phyloP scores from a whole-genome alignment of 1,140 invertebrate species.

The Brachystomella parvula region DNA sequence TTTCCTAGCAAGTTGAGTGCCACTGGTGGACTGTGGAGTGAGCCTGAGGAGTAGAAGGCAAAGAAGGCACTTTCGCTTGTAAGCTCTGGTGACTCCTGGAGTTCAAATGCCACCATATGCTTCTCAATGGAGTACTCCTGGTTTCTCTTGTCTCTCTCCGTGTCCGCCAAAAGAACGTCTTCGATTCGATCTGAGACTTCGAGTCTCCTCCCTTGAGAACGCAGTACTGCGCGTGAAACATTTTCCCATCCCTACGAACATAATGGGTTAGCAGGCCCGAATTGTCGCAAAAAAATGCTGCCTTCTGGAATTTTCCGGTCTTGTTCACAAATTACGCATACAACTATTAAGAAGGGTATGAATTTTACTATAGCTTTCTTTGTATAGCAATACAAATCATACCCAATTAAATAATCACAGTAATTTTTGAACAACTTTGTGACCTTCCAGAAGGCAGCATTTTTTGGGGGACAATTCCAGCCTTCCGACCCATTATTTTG shows the following conservation, averaged over 20 bases:
- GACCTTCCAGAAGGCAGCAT: too few relatives aligned
- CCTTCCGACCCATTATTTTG: too few relatives aligned
- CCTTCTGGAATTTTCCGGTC: too few relatives aligned
- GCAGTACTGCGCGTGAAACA: background rate
- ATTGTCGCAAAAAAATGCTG: too few relatives aligned
- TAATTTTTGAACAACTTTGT: too few relatives aligned
- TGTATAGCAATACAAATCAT: too few relatives aligned
- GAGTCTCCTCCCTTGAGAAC: background rate
- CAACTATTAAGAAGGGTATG: too few relatives aligned
- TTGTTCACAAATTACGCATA: background rate
- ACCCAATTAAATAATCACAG: too few relatives aligned
- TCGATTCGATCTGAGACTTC: background rate
- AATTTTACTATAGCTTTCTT: too few relatives aligned
- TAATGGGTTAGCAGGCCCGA: background rate
- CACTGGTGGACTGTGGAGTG: constrained; percentile 26
- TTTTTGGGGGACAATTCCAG: too few relatives aligned
- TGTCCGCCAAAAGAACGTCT: background rate
- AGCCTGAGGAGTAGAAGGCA: constrained; percentile 21
- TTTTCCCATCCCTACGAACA: background rate
- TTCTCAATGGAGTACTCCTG: constrained; percentile 3
- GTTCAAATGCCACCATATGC: constrained; percentile 16
- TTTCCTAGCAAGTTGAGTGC: constrained; percentile 22
- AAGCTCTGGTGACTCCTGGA: background rate
- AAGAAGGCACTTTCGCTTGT: background rate
- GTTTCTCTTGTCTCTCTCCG: background rate